Percentiles rank a stretch among this genome's conserved stretches.
Conservation (phyloP, 1,140 invertebrate genomes). For the Cardiocondyla obscurior region DNA sequence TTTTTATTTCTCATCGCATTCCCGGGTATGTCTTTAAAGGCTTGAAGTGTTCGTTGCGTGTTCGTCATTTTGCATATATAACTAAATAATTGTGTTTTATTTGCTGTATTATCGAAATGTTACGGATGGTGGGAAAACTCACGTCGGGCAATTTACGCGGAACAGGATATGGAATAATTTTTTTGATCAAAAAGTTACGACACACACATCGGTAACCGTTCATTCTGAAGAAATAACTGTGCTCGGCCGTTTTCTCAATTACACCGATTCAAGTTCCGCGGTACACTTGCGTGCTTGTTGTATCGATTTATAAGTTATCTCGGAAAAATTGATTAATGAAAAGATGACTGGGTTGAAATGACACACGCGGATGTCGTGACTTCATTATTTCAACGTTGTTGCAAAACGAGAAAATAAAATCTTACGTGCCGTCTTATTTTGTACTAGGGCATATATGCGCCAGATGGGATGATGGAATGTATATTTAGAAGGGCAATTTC, state of each 20-base stretch:
- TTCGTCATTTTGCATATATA: not conserved
- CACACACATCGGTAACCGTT: not conserved
- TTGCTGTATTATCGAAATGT: too few relatives aligned
- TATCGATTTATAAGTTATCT: conserved; percentile 34
- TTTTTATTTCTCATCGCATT: conserved; percentile 37
- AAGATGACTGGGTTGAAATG: conserved; percentile 34
- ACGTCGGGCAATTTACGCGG: not conserved
- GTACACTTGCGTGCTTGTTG: conserved; percentile 6
- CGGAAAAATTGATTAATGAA: conserved; percentile 31
- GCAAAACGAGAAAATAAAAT: conserved; percentile 47
- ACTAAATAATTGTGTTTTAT: not conserved
- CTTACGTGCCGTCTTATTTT: conserved; percentile 37
- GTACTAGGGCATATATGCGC: conserved; percentile 1
- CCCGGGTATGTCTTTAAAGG: not conserved
- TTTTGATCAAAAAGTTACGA: not conserved
- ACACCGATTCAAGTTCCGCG: conserved; percentile 2
- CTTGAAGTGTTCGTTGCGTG: not conserved
- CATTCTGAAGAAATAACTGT: conserved; percentile 31
- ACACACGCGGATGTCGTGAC: conserved; percentile 47
- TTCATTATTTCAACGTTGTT: conserved; percentile 53
- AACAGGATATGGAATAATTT: not conserved
- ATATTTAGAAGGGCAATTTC: conserved; percentile 39
- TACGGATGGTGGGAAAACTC: too few relatives aligned
- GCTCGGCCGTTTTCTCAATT: conserved; percentile 36
- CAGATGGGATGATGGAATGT: conserved; percentile 8